These are phyloP conservation scores for Sarcophaga bullata DNA, from an alignment of 1,140 invertebrate species.

Conservation along the genomic window DNA sequence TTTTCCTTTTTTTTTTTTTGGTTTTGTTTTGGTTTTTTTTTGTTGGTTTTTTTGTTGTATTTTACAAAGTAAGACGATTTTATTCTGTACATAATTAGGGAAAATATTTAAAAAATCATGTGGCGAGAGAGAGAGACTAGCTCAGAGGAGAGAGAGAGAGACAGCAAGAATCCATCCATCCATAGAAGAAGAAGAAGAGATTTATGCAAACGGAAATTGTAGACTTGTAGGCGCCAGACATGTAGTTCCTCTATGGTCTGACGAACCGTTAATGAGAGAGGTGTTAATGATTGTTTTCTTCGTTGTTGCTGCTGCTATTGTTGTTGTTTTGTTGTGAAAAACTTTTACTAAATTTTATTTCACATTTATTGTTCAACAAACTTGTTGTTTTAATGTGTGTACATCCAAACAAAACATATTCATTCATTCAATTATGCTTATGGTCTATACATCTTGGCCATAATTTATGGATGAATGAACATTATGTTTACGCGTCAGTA, in stretches of 20 bases:
- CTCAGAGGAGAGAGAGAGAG: too few relatives aligned
- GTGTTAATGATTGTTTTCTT: slow-evolving; percentile 3
- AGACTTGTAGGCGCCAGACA: slow-evolving; percentile 28
- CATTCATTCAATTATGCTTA: too few relatives aligned
- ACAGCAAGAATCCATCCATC: too few relatives aligned
- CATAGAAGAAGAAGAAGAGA: too few relatives aligned
- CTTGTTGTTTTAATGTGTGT: too few relatives aligned
- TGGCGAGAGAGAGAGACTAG: not conserved
- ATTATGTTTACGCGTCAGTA: not conserved
- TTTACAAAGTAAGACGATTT: not conserved
- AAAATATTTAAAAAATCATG: not conserved
- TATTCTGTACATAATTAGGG: not conserved
- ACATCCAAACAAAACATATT: too few relatives aligned
- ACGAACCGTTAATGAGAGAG: not conserved
- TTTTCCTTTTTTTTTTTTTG: too few relatives aligned
- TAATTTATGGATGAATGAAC: slow-evolving; percentile 20
- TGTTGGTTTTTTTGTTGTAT: too few relatives aligned
- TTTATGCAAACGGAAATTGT: slow-evolving; percentile 37
- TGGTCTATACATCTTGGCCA: not conserved
- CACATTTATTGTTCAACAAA: too few relatives aligned
- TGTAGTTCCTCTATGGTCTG: slow-evolving; percentile 33
- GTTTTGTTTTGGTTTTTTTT: too few relatives aligned
- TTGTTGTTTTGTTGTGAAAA: not conserved
- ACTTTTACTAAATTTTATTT: too few relatives aligned
- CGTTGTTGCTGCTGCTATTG: not conserved